Percentiles rank a stretch among this genome's conserved stretches.
These are phyloP conservation scores for Tamandua tetradactyla DNA, from an alignment of 2,797 vertebrate species.

Conservation along the genomic window DNA sequence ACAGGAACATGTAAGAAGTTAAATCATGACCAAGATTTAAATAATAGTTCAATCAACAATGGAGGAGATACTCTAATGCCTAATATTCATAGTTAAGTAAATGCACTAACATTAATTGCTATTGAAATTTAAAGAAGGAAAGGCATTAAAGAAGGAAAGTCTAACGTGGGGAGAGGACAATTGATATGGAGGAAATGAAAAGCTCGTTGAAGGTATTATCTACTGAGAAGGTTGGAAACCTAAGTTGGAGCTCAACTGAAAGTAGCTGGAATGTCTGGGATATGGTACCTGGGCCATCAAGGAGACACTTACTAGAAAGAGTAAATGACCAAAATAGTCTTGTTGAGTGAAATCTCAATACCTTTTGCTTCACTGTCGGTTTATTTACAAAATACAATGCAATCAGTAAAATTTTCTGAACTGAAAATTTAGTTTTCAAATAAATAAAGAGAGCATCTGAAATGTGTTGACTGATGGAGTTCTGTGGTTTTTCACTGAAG, in stretches of 20 bases:
- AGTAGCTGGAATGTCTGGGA: neutral
- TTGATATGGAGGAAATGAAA: neutral
- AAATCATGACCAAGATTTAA: slow-evolving; percentile 22
- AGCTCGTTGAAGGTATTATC: neutral
- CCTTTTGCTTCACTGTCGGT: neutral
- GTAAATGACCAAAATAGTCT: neutral
- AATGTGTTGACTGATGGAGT: neutral
- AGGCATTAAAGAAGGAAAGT: too few species aligned
- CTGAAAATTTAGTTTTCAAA: neutral
- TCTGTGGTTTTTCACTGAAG: neutral
- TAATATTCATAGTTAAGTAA: neutral
- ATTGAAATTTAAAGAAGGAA: neutral
- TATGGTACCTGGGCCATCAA: neutral
- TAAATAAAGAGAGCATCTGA: neutral
- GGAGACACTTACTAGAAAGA: neutral
- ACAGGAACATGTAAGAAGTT: neutral
- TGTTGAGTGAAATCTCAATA: slow-evolving; percentile 15
- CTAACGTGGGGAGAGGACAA: neutral
- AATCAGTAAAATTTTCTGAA: neutral
- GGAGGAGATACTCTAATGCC: neutral
- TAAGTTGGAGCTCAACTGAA: neutral
- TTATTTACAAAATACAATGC: neutral
- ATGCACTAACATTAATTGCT: neutral
- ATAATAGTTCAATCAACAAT: slow-evolving; percentile 3
- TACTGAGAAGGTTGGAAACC: neutral